These are phyloP conservation scores for Drosophila insularis DNA, from an alignment of 1,140 invertebrate genomes.

Conservation along the genomic window DNA sequence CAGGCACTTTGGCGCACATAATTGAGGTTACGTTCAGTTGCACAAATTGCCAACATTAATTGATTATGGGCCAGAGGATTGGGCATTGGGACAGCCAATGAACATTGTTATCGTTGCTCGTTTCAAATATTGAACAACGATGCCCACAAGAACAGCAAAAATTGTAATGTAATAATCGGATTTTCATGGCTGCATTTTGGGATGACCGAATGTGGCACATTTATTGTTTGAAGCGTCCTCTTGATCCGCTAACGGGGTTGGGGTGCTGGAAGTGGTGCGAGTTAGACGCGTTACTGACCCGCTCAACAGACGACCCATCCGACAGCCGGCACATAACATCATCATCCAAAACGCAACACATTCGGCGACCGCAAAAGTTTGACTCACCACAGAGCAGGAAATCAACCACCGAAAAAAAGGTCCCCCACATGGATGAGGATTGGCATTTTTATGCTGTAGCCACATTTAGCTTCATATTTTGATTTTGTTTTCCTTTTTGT, in stretches of 20 bases:
- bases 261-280: neutral
- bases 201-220: slow-evolving; percentile 52
- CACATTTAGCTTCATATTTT: neutral
- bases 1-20: slow-evolving; percentile 76
- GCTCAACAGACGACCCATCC: slow-evolving; percentile 32
- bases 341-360: slow-evolving; percentile 26
- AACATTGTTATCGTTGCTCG: slow-evolving; percentile 8
- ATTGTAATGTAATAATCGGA: slow-evolving; percentile 66
- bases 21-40: slow-evolving; percentile 77
- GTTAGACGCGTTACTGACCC: slow-evolving; percentile 55
- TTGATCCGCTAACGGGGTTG: no score
- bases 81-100: neutral
- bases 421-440: slow-evolving; percentile 52
- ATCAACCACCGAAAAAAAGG: slow-evolving; percentile 58
- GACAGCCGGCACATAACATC: no score
- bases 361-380: slow-evolving; percentile 44
- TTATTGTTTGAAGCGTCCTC: slow-evolving; percentile 52
- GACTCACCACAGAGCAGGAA: slow-evolving; percentile 39
- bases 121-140: slow-evolving; percentile 9
- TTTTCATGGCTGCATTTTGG: slow-evolving; percentile 71
- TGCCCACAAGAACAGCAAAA: slow-evolving; percentile 34
- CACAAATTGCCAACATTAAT: slow-evolving; percentile 80
- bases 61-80: slow-evolving; percentile 52
- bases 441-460: slow-evolving; percentile 34
- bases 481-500: slow-evolving; percentile 26